phyloP scores from a whole-genome alignment of 2,113 vertebrate species.

The Aphyosemion australe region DNA sequence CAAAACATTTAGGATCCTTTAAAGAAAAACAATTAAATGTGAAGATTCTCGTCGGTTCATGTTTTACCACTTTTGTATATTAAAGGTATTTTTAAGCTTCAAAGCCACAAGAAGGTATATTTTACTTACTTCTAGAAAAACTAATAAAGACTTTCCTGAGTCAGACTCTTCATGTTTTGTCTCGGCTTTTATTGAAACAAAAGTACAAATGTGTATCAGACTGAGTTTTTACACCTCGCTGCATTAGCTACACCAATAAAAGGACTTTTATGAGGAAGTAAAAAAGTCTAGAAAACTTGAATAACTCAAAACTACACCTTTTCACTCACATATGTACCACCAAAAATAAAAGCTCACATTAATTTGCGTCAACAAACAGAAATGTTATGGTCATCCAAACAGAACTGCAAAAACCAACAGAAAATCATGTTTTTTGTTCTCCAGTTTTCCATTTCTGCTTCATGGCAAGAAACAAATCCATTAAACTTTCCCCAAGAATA shows the following conservation, averaged over 20 bases:
- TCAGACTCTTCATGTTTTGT: too few species aligned
- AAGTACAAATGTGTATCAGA: conserved; percentile 12
- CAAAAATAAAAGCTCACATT: too few species aligned
- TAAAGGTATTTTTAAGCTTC: neutral
- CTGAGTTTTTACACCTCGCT: neutral
- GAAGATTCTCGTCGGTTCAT: too few species aligned
- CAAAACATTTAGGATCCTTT: neutral
- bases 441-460: neutral
- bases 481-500: too few species aligned
- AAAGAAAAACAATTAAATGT: neutral
- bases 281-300: conserved; percentile 15
- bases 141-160: conserved; percentile 1
- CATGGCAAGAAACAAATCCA: neutral
- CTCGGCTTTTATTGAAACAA: conserved; percentile 24
- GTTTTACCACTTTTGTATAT: too few species aligned
- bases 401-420: too few species aligned
- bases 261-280: conserved; percentile 3
- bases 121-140: neutral
- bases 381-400: too few species aligned
- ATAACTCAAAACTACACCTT: neutral
- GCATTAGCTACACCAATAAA: neutral
- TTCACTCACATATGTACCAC: neutral
- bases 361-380: neutral
- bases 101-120: neutral
- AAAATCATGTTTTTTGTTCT: neutral